These are phyloP conservation scores for Magallana gigas DNA, from an alignment of 1,140 invertebrate species.

Conservation along the genomic window DNA sequence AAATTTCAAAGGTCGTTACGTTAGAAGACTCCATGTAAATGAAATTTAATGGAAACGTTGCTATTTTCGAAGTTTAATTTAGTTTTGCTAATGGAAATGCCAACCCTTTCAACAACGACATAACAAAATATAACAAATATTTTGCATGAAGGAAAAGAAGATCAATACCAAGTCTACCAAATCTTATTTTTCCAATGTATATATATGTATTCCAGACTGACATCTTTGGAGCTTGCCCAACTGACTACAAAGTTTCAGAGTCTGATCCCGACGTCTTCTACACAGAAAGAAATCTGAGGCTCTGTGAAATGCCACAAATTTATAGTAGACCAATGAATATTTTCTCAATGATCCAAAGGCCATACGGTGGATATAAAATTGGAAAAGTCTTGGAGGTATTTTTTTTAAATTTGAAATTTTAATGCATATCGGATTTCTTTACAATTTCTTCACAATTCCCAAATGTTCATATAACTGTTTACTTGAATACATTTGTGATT, in stretches of 20 bases:
- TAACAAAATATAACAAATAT: too few relatives aligned
- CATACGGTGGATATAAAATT: constrained; percentile 46
- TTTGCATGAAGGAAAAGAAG: too few relatives aligned
- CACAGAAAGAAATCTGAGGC: constrained; percentile 40
- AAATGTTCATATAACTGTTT: not conserved
- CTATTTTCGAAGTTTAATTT: too few relatives aligned
- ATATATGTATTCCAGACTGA: constrained; percentile 32
- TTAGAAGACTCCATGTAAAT: too few relatives aligned
- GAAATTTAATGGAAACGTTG: too few relatives aligned
- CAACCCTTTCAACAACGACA: too few relatives aligned
- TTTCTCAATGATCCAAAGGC: constrained; percentile 51
- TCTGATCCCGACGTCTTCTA: not conserved
- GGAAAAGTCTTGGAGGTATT: constrained; percentile 47
- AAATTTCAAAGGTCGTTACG: too few relatives aligned
- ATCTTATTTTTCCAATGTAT: not conserved
- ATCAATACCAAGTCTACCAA: too few relatives aligned
- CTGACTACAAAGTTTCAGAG: constrained; percentile 12
- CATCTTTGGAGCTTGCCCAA: constrained; percentile 46
- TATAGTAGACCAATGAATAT: constrained; percentile 44
- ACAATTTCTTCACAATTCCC: not conserved
- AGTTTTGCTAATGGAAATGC: too few relatives aligned
- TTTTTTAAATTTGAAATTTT: not conserved
- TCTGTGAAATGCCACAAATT: constrained; percentile 51
- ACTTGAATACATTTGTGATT: too few relatives aligned
- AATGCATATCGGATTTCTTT: not conserved